Evolutionary conservation across 1,140 invertebrate species (phyloP).

Genomic region (Drosophila sechellia): DNA sequence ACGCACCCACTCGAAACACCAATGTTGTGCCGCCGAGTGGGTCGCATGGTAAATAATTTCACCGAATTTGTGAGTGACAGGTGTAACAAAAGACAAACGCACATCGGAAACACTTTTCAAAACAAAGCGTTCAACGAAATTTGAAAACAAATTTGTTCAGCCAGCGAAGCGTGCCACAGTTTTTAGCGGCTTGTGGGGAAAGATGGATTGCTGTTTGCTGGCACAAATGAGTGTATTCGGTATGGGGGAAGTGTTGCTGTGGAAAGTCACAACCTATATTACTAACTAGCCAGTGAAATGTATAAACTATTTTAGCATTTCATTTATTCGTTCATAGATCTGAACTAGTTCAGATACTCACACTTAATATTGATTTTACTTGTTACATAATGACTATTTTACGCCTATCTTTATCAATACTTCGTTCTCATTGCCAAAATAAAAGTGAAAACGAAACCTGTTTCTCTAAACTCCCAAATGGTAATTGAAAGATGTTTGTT

Average conservation of each 20-base stretch:
- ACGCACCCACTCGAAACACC: constrained; percentile 23
- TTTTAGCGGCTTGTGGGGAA: neutral
- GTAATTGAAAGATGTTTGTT: constrained; percentile 7
- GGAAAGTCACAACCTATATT: constrained; percentile 8
- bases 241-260: constrained; percentile 1
- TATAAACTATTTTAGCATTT: no score
- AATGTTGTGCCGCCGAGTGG: neutral
- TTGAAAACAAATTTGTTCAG: constrained; percentile 56
- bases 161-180: constrained; percentile 46
- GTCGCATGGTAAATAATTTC: constrained; percentile 46
- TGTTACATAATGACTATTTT: neutral
- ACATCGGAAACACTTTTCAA: constrained; percentile 35
- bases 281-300: no score
- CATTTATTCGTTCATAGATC: no score
- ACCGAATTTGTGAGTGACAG: constrained; percentile 58
- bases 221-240: no score
- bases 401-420: neutral
- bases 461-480: neutral
- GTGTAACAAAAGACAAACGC: constrained; percentile 38
- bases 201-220: neutral
- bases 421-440: neutral
- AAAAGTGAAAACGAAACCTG: constrained; percentile 9
- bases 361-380: neutral
- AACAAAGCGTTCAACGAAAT: constrained; percentile 56
- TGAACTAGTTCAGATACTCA: neutral